Base-by-base conservation (phyloP, 2,113 vertebrate genomes). In the Morphnarchus princeps region DNA sequence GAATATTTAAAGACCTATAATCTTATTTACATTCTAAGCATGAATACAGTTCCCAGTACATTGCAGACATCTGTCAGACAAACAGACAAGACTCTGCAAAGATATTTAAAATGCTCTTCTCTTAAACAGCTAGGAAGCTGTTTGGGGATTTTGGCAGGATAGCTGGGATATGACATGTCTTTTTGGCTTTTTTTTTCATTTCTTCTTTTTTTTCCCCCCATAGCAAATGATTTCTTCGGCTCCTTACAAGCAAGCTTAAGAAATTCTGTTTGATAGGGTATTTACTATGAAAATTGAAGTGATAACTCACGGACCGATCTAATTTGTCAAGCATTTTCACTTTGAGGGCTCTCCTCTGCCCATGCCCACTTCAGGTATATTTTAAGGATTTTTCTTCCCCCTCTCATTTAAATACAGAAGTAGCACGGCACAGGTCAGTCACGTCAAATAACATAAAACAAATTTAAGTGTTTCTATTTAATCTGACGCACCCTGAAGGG, bases 21-120 rank as follows among this genome's bases (percentile, higher is more conserved):
- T 97, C 93, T 96, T 97, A 96, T 94, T 97, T 95, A 92, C 93
- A 97, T 96, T 96, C 94, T 36, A 22, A 96, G 76, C 93, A 93
- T 95, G 91, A 92, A 61, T 87, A 16, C 78, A 31, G 83, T 82
- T 96, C 79, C 77, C 85, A 77, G 93, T 36, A 59, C 83, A 73
- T 89, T 52, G 63, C 86, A 87, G 95, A 96, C 95, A 93, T 96
- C 93, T 96, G 93, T 94, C 95, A 97, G 96, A 97, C 86, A 96
- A 91, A 97, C 88, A 94, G 94, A 86, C 94, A 95, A 77, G 50
- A 82, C 91, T 93, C 92, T 31, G 31, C 80, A 90, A 88, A 93
- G 95, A 94, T 42, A 76, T 93, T 90, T 84, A 61, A 78, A 83
- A n/a, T 29, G 38, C 76, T 96, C 82, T 85, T 45, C 94, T 93